Evolutionary conservation across 2,888 invertebrate genomes (phyloP).

Genomic region (Pharmacophagus antenor): DNA sequence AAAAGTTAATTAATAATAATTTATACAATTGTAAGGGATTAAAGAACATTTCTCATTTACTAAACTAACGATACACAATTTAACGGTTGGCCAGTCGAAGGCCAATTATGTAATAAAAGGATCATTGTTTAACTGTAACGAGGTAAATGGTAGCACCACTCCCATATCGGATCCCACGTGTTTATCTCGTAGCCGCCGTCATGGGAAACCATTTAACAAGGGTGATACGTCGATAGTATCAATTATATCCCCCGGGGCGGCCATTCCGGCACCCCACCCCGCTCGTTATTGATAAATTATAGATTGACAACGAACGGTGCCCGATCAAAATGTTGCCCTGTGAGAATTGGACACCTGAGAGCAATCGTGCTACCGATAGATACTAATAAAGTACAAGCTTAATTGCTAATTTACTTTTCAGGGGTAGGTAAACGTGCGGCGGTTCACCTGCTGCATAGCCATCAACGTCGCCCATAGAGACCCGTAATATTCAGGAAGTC

Average conservation of each 20-base stretch:
- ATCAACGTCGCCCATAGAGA: no score
- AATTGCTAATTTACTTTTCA: no score
- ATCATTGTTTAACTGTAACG: slow-evolving; percentile 31
- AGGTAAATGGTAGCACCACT: slow-evolving; percentile 36
- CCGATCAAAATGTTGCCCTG: slow-evolving; percentile 6
- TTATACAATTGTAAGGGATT: background rate
- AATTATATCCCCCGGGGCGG: slow-evolving; percentile 62
- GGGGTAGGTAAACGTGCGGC: no score
- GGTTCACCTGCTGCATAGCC: no score
- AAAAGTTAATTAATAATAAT: no score
- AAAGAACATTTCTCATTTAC: background rate
- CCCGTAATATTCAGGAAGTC: no score
- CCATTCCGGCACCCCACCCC: slow-evolving; percentile 40
- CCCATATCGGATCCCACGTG: slow-evolving; percentile 48
- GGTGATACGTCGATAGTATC: slow-evolving; percentile 65
- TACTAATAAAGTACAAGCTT: background rate
- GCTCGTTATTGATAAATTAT: slow-evolving; percentile 51
- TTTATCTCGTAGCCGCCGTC: slow-evolving; percentile 39
- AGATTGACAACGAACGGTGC: slow-evolving; percentile 33
- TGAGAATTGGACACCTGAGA: slow-evolving; percentile 14
- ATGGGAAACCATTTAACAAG: slow-evolving; percentile 74
- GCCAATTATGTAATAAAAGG: slow-evolving; percentile 30
- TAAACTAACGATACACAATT: slow-evolving; percentile 19
- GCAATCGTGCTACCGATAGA: background rate
- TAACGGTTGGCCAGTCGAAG: slow-evolving; percentile 28